Evolutionary conservation across 2,888 invertebrate genomes (phyloP).

Genomic region (Tubulanus polymorphus): DNA sequence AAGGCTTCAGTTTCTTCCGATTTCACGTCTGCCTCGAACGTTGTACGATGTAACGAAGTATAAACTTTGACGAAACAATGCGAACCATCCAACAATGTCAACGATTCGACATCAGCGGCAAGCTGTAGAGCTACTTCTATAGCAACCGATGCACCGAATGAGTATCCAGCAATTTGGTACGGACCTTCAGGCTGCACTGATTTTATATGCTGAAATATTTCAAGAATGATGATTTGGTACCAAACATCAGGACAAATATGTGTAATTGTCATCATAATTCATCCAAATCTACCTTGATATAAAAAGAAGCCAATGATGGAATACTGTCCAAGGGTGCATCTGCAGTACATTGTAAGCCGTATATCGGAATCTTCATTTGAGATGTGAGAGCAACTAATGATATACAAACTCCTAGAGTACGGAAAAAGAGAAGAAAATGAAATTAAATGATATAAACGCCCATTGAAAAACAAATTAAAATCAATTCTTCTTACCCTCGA

Average conservation of each 20-base stretch:
- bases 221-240: not conserved
- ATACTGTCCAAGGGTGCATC: constrained; percentile 72
- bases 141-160: constrained; percentile 90
- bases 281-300: constrained; percentile 46
- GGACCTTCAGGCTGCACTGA: constrained; percentile 75
- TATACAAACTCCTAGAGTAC: constrained; percentile 55
- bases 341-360: constrained; percentile 83
- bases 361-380: constrained; percentile 71
- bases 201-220: constrained; percentile 63
- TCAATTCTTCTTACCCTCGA: constrained; percentile 40
- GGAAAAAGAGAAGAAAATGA: constrained; percentile 16
- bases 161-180: constrained; percentile 88
- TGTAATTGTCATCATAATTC: not conserved
- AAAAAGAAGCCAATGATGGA: constrained; percentile 63
- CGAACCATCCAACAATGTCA: constrained; percentile 82
- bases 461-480: not conserved
- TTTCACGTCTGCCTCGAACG: constrained; percentile 24
- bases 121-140: constrained; percentile 90
- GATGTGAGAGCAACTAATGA: constrained; percentile 69
- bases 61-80: constrained; percentile 56
- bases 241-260: constrained; percentile 10
- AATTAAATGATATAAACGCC: too few species aligned
- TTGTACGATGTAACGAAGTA: constrained; percentile 38
- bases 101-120: constrained; percentile 58
- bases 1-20: constrained; percentile 39